Base-by-base conservation (phyloP, 2,113 vertebrate genomes). In the Mustela lutreola region DNA sequence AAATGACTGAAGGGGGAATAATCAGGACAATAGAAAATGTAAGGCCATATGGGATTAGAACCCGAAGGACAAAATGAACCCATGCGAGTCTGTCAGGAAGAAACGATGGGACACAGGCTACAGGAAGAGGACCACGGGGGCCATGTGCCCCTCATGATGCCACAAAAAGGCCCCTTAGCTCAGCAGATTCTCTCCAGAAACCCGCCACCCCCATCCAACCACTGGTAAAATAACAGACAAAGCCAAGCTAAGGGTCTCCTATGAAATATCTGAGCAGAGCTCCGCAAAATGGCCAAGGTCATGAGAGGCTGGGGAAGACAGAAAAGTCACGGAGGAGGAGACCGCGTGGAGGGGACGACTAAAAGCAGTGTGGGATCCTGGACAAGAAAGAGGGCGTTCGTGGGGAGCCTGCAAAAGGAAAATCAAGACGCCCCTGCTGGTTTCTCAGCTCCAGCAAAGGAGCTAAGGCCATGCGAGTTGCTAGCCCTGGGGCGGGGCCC, bases 401-500 rank as follows among this genome's bases (percentile, higher is more conserved):
- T 1, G 28, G 83, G 56, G 42, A 80, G 15, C 80, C 9, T 5
- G 33, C 9, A 15, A 18, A 14, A 11, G 7, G 24, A 3, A n/a
- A 45, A 36, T 39, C 4, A 11, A 31, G 24, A 19, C 0, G 1
- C 33, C 19, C 1, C 2, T 5, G 65, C 0, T 5, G 48, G 48
- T 4, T 53, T 86, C 86, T 48, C 0, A 15, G 58, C 26, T 60
- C 5, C 16, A 12, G 14, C 15, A 1, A 50, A 39, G 3, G 31
- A 21, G 1, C 12, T 4, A 0, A 0, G 53, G 48, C 16, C 48
- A 28, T 0, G 7, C 1, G 0, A 60, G 83, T 45, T 4, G n/a
- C 2, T 39, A 15, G 4, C 14, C 4, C 31, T 0, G 39, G 6
- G 6, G 39, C 2, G 39, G 8, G 48, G 48, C 12, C 39, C 39